These are phyloP conservation scores for Chrysolina americana DNA, from an alignment of 2,888 invertebrate species.

Conservation along the genomic window DNA sequence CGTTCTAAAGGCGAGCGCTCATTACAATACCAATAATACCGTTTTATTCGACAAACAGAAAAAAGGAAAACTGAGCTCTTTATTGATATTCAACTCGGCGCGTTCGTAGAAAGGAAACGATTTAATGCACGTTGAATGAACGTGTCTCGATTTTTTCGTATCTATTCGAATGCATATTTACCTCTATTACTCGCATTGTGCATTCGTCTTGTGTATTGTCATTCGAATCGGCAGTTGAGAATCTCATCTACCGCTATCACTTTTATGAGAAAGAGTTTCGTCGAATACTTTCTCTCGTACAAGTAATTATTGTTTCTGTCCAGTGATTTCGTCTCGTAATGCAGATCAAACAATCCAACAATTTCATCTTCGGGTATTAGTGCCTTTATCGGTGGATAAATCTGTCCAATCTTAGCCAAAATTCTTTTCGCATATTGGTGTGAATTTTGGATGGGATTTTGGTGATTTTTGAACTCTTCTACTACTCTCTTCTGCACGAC, in stretches of 20 bases:
- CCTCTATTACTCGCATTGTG: conserved; percentile 10
- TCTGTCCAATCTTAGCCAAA: no score
- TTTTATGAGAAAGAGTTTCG: conserved; percentile 21
- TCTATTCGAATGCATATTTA: conserved; percentile 6
- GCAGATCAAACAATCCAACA: not conserved
- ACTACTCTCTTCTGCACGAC: no score
- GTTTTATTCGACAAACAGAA: conserved; percentile 40
- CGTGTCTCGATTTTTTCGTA: conserved; percentile 36
- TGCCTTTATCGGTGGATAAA: no score
- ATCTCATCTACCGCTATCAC: conserved; percentile 27
- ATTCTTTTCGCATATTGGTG: no score
- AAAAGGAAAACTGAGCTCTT: conserved; percentile 43
- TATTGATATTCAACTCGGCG: conserved; percentile 42
- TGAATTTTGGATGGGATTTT: no score
- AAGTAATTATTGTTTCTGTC: not conserved
- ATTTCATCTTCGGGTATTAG: no score
- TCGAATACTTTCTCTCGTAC: conserved; percentile 22
- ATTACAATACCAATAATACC: conserved; percentile 39
- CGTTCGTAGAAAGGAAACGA: conserved; percentile 50
- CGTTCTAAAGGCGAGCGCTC: conserved; percentile 35
- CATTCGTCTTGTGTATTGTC: conserved; percentile 21
- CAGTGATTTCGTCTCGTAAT: conserved; percentile 2
- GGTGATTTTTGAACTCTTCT: no score
- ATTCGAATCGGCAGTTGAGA: conserved; percentile 21
- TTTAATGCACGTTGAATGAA: conserved; percentile 49